Conservation (phyloP, 2,113 vertebrate species). For the Octodon degus region DNA sequence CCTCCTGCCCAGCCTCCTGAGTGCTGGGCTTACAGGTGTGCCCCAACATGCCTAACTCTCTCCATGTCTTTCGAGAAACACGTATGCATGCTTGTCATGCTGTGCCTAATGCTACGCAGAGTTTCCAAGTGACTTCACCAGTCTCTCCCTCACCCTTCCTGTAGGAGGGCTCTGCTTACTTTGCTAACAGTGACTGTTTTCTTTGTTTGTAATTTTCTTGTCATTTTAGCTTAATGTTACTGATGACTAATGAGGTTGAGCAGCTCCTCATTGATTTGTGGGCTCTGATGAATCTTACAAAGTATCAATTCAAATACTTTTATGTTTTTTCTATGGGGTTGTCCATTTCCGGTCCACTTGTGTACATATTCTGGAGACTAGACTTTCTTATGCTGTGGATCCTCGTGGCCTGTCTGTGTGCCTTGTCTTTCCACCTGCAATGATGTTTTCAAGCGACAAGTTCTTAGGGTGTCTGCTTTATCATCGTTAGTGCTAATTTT, state of each 20-base stretch:
- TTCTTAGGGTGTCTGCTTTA: neutral
- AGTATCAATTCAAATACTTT: neutral
- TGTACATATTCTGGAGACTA: neutral
- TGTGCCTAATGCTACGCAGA: neutral
- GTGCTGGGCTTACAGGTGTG: too few species aligned
- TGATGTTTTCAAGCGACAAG: neutral
- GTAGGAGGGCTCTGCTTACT: neutral
- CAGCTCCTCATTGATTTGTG: constrained; percentile 5
- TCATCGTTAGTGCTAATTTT: neutral
- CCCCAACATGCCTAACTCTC: neutral
- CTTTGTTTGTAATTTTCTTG: constrained; percentile 28
- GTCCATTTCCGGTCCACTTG: neutral
- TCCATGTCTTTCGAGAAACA: neutral
- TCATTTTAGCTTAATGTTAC: neutral
- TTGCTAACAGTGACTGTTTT: neutral
- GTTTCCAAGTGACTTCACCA: neutral
- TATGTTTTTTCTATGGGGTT: neutral
- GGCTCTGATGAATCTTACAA: neutral
- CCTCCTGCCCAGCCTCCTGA: too few species aligned
- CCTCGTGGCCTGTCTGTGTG: neutral
- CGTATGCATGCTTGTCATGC: neutral
- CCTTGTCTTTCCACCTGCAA: neutral
- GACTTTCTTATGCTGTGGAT: neutral
- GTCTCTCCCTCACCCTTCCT: neutral
- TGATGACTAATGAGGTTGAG: neutral